Conservation (phyloP, 2,797 vertebrate genomes). For the Coilia nasus region DNA sequence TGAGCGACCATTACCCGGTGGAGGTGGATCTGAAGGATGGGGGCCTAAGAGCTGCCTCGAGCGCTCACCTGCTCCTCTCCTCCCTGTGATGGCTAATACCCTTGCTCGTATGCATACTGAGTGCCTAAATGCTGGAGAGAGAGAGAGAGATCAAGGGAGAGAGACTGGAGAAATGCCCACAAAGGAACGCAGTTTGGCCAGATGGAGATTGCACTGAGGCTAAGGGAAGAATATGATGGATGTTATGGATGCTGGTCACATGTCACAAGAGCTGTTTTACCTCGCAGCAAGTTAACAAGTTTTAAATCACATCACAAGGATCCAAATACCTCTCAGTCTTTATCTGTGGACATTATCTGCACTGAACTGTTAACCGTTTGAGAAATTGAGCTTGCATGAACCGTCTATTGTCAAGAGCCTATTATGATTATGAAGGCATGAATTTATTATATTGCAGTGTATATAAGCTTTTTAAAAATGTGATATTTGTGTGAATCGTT, state of each 20-base stretch:
- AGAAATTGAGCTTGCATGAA: neutral
- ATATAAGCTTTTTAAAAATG: neutral
- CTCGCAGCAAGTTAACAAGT: too few relatives aligned
- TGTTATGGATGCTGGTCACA: neutral
- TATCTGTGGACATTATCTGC: neutral
- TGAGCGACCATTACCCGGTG: constrained; percentile 79
- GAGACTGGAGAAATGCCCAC: neutral
- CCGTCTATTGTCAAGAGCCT: neutral
- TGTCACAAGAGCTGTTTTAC: neutral
- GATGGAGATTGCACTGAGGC: neutral
- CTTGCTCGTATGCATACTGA: neutral
- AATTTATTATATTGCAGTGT: neutral
- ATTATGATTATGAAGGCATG: neutral
- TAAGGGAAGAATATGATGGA: neutral
- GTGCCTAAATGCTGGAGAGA: neutral
- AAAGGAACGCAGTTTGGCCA: neutral
- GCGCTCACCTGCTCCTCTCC: neutral
- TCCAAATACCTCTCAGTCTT: neutral
- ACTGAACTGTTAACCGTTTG: neutral
- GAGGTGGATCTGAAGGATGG: constrained; percentile 67
- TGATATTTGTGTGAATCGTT: neutral
- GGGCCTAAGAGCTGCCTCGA: neutral
- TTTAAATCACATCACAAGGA: neutral
- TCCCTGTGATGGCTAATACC: neutral
- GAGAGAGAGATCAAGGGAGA: neutral